Percentiles rank a stretch among this genome's conserved stretches.
Evolutionary conservation across 1,140 invertebrate genomes (phyloP).

Genomic region (Chrysomallon squamiferum): DNA sequence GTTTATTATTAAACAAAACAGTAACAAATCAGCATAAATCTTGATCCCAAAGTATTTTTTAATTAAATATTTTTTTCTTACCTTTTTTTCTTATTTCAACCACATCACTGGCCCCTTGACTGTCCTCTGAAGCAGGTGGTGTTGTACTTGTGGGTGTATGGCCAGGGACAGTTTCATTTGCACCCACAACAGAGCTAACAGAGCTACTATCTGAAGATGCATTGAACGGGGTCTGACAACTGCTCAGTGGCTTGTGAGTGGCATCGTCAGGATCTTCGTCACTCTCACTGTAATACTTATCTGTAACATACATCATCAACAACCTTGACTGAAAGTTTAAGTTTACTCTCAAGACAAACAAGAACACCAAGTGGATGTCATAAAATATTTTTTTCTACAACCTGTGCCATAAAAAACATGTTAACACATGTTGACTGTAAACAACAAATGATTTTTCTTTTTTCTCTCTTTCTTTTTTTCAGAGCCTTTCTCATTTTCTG

Average conservation of each 20-base stretch:
- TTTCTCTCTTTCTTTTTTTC: too few relatives aligned
- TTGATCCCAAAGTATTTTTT: neutral
- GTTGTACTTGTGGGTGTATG: too few relatives aligned
- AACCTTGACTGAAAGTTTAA: neutral
- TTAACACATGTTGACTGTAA: too few relatives aligned
- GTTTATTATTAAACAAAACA: too few relatives aligned
- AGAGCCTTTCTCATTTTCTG: too few relatives aligned
- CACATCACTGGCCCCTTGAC: neutral
- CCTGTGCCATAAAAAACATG: too few relatives aligned
- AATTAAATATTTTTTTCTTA: neutral
- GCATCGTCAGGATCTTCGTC: constrained; percentile 67
- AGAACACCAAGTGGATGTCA: neutral
- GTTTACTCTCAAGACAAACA: neutral
- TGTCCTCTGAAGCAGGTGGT: constrained; percentile 4
- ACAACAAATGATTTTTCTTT: too few relatives aligned
- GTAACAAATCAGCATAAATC: neutral
- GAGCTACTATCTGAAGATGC: constrained; percentile 4
- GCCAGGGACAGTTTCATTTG: neutral
- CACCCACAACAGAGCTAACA: neutral
- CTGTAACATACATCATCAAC: constrained; percentile 22
- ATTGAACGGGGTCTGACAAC: constrained; percentile 16
- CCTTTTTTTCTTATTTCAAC: neutral
- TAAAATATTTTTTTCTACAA: neutral
- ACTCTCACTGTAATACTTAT: constrained; percentile 72
- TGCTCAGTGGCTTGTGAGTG: constrained; percentile 47